Evolutionary conservation across 1,140 invertebrate species (phyloP).

Genomic region (Pogonomyrmex californicus): DNA sequence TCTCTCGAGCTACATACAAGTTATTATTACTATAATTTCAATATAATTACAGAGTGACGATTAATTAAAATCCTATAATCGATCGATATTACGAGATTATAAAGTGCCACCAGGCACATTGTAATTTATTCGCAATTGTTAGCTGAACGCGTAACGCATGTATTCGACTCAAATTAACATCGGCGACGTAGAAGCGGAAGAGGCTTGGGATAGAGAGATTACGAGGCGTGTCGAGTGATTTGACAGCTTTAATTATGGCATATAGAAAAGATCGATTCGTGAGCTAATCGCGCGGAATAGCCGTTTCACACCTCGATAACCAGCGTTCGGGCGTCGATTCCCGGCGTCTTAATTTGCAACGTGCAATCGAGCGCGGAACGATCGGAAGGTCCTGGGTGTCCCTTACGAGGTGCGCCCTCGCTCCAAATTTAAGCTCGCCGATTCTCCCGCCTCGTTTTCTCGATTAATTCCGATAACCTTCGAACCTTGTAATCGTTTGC

Average conservation of each 20-base stretch:
- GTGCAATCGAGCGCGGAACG: constrained; percentile 39
- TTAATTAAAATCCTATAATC: neutral
- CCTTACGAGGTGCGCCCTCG: constrained; percentile 7
- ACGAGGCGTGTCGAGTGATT: constrained; percentile 3
- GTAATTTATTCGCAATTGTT: constrained; percentile 30
- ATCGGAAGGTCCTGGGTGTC: constrained; percentile 10
- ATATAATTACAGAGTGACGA: neutral
- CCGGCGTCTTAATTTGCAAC: neutral
- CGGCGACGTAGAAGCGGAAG: constrained; percentile 1
- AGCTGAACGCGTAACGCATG: constrained; percentile 1
- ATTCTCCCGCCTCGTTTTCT: neutral
- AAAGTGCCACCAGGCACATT: neutral
- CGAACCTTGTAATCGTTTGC: constrained; percentile 24
- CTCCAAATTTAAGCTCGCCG: constrained; percentile 39
- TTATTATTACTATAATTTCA: neutral
- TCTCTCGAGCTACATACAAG: neutral
- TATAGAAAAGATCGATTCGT: neutral
- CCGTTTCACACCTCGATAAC: neutral
- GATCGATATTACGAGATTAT: neutral
- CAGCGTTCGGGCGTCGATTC: neutral
- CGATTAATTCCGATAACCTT: constrained; percentile 56
- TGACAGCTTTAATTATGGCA: constrained; percentile 45
- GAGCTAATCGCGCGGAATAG: constrained; percentile 25
- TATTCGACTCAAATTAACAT: constrained; percentile 14
- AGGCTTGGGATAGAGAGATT: neutral